Evolutionary conservation across 2,888 invertebrate genomes (phyloP).

Genomic region (Bellardia pandia): DNA sequence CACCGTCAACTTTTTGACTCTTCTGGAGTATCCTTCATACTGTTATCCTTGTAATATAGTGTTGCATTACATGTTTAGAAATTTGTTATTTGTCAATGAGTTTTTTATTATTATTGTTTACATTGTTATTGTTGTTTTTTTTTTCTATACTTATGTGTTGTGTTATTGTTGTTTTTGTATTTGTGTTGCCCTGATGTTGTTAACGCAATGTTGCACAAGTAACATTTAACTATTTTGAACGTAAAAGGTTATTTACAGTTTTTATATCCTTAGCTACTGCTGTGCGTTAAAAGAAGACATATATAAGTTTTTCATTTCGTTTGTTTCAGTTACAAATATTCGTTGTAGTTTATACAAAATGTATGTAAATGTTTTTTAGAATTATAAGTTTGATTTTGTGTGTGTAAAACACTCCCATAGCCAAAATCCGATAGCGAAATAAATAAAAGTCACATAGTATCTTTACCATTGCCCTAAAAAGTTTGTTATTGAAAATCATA

Average conservation of each 20-base stretch:
- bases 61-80: constrained; percentile 58
- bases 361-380: no score
- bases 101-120: background rate
- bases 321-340: no score
- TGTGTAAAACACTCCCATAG: no score
- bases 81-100: constrained; percentile 45
- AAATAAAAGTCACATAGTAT: no score
- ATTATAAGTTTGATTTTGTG: no score
- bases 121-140: constrained; percentile 7
- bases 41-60: constrained; percentile 59
- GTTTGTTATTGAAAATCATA: no score
- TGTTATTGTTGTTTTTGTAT: constrained; percentile 21
- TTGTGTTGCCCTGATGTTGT: constrained; percentile 26
- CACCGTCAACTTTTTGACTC: constrained; percentile 20
- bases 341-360: no score
- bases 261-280: background rate
- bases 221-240: constrained; percentile 58
- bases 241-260: constrained; percentile 59
- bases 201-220: constrained; percentile 57
- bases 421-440: no score
- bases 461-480: no score
- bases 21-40: constrained; percentile 47
- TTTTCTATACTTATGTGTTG: background rate
- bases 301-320: no score
- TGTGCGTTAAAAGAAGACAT: no score